Percentiles rank a stretch among this genome's conserved stretches.
Evolutionary conservation across 1,140 invertebrate genomes (phyloP).

Genomic region (Drosophila serrata): DNA sequence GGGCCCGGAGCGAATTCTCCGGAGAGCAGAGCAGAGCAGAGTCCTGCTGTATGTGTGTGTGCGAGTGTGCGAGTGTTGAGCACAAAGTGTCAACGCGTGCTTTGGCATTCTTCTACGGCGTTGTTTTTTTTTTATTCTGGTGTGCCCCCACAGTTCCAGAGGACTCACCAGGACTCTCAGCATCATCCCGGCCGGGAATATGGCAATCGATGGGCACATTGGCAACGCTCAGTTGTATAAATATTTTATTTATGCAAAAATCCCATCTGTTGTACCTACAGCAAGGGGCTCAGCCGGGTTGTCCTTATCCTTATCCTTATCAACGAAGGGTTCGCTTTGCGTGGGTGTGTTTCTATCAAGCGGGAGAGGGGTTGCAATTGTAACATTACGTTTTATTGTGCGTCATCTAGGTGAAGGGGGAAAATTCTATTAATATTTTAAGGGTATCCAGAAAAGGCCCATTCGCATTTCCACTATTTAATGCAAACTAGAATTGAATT

Average conservation of each 20-base stretch:
- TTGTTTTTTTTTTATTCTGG: constrained; percentile 38
- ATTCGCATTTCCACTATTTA: constrained; percentile 3
- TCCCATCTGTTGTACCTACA: constrained; percentile 44
- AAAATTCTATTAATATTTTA: constrained; percentile 45
- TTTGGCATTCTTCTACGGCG: constrained; percentile 70
- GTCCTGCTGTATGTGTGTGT: constrained; percentile 36
- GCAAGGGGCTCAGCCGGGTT: background rate
- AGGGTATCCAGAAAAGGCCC: constrained; percentile 23
- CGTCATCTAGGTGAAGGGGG: constrained; percentile 16
- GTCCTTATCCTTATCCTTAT: constrained; percentile 25
- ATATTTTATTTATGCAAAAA: constrained; percentile 55
- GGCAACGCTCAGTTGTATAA: constrained; percentile 48
- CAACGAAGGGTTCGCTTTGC: constrained; percentile 38
- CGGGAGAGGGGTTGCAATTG: constrained; percentile 33
- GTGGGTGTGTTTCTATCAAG: constrained; percentile 14
- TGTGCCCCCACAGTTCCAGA: constrained; percentile 3
- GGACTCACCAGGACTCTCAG: constrained; percentile 12
- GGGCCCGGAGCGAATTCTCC: constrained; percentile 71
- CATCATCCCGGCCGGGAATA: constrained; percentile 36
- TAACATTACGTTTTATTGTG: constrained; percentile 41
- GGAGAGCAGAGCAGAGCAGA: constrained; percentile 68
- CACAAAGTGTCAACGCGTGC: constrained; percentile 82
- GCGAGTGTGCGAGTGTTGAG: constrained; percentile 71
- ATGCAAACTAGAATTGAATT: background rate
- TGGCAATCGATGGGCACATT: constrained; percentile 50